A percentile compares a stretch with the other conserved stretches of the same genome.
Evolutionary conservation across 1,140 invertebrate genomes (phyloP).

Genomic region (Drosophila murphyi): DNA sequence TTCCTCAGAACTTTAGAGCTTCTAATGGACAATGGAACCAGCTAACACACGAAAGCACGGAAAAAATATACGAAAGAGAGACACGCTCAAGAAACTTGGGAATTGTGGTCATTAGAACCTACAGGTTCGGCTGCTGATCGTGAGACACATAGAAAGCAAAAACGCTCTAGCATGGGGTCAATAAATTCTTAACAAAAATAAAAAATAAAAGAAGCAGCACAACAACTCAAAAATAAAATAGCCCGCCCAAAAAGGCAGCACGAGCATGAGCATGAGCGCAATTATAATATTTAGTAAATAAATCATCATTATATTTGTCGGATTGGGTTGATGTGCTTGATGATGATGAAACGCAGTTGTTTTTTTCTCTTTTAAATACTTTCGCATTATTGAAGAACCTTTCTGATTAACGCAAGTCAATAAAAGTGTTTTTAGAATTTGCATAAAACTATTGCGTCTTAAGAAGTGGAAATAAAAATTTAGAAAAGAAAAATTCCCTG

Average conservation of each 20-base stretch:
- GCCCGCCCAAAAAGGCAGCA: conserved; percentile 21
- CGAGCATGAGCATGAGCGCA: conserved; percentile 32
- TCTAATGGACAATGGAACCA: conserved; percentile 34
- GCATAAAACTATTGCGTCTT: conserved; percentile 74
- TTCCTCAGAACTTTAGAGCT: conserved; percentile 26
- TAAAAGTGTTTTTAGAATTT: conserved; percentile 57
- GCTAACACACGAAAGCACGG: background rate
- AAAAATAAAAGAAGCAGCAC: background rate
- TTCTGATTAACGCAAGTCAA: conserved; percentile 21
- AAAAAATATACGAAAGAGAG: conserved; percentile 31
- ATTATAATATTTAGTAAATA: conserved; percentile 69
- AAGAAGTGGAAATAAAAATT: conserved; percentile 11
- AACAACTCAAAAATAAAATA: conserved; percentile 5
- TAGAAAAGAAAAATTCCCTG: conserved; percentile 35
- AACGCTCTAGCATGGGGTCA: conserved; percentile 62
- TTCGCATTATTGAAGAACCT: conserved; percentile 19
- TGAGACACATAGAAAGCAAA: conserved; percentile 64
- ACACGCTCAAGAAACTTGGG: conserved; percentile 61
- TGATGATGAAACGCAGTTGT: conserved; percentile 26
- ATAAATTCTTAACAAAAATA: conserved; percentile 74
- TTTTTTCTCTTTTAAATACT: conserved; percentile 4
- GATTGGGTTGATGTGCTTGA: conserved; percentile 16
- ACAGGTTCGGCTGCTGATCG: conserved; percentile 27
- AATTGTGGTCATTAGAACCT: conserved; percentile 71
- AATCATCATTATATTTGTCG: conserved; percentile 68